A percentile compares a stretch with the other conserved stretches of the same genome.
phyloP scores from a whole-genome alignment of 2,888 invertebrate species.

The Strigamia maritima region DNA sequence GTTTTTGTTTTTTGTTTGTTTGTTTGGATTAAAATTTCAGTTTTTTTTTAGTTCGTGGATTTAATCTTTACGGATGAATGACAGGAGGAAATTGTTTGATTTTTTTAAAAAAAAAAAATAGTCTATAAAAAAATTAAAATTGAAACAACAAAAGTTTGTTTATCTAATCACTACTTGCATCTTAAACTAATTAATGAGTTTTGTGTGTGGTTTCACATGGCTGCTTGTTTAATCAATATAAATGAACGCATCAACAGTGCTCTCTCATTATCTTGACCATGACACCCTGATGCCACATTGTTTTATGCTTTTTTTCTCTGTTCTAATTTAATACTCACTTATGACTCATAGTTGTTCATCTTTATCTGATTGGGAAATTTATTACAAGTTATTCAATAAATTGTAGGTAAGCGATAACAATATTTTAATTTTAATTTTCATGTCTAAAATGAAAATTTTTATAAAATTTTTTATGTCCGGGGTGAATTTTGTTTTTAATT shows the following conservation, averaged over 20 bases:
- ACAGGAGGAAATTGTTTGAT: neutral
- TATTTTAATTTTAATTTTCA: no score
- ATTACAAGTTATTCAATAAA: neutral
- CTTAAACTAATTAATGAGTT: conserved; percentile 17
- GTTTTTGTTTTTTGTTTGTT: neutral
- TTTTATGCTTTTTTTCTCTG: neutral
- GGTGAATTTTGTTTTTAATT: no score
- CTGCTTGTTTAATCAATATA: conserved; percentile 13
- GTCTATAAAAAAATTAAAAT: neutral
- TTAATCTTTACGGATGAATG: neutral
- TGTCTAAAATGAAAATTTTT: no score
- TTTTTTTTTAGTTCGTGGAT: neutral
- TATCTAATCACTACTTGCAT: conserved; percentile 1
- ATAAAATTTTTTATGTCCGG: no score
- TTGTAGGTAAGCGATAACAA: neutral
- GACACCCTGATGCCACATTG: neutral
- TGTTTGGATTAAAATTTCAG: neutral
- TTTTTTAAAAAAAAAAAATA: neutral
- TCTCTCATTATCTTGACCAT: neutral
- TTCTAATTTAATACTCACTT: conserved; percentile 16
- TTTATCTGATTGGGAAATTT: neutral
- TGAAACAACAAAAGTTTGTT: conserved; percentile 16
- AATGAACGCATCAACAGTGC: conserved; percentile 5
- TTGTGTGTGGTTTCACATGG: conserved; percentile 20
- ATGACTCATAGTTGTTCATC: neutral